Evolutionary conservation across 1,140 invertebrate genomes (phyloP), one percentile per base, ranked within the genome.

Genomic region (Ctenoplectra terminalis): DNA sequence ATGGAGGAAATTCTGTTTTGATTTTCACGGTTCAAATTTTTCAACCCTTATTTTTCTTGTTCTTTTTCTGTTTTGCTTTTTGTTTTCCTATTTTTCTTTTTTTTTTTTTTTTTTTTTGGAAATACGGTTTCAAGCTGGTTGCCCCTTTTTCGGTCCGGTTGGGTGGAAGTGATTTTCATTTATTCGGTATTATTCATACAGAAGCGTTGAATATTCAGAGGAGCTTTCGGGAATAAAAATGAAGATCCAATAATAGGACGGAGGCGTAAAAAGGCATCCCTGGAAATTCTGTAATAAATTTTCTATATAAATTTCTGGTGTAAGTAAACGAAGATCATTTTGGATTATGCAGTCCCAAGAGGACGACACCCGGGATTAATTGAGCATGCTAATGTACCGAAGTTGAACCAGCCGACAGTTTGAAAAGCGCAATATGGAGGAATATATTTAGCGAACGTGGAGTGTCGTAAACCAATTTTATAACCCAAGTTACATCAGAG

Each of bases 161-260:
- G 26, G 11, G 26, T 7, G 71, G 29, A 58, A 73, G 60, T 73
- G 54, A 73, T 73, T 73, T 46, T 73, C 71, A 73, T 73, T 73
- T 60, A 60, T 73, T 60, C 71, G 40, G 54, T 46, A 43, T 60
- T 73, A 73, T 73, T 60, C 71, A 73, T 73, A 60, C 26, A 31
- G 71, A 31, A 11, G 20, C 40, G 71, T 73, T 73, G 71, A 73
- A 73, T 73, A 73, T 73, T 73, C 71, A 73, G 40, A 4, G 29
- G 7, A 46, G 71, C 54, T 60, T 60, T 43, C 23, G 54, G 7
- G 71, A 60, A 60, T 73, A 60, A 73, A 73, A 58, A 73, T 31
- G 71, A 73, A 43, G 71, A 60, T 46, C 71, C 54, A 60, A 73
- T 73, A 73, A 60, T 60, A 31, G 54, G 26, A 3, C 20, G 26